phyloP scores from a whole-genome alignment of 2,888 invertebrate species.

The Euspilapteryx auroguttella region DNA sequence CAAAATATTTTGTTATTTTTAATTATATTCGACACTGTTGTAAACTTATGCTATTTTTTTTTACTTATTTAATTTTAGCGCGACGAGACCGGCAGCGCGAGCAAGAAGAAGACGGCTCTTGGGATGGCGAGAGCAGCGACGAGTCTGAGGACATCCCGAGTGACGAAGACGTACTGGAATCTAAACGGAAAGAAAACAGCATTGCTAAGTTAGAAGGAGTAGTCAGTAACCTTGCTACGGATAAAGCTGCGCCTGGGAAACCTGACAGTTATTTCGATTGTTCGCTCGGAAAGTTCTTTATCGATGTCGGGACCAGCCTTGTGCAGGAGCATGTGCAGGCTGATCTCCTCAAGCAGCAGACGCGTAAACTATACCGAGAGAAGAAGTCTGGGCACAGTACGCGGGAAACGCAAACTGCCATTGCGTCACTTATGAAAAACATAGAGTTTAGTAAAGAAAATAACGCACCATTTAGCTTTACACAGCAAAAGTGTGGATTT shows the following conservation, averaged over 20 bases:
- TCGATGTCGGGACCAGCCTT: slow-evolving; percentile 86
- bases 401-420: slow-evolving; percentile 72
- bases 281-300: slow-evolving; percentile 87
- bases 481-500: slow-evolving; percentile 81
- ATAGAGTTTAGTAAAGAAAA: slow-evolving; percentile 84
- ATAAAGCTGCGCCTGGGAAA: no score
- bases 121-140: slow-evolving; percentile 56
- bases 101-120: slow-evolving; percentile 52
- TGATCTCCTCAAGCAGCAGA: slow-evolving; percentile 87
- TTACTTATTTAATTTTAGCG: no score
- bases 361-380: slow-evolving; percentile 77
- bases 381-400: slow-evolving; percentile 63
- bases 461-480: slow-evolving; percentile 77
- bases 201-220: no score
- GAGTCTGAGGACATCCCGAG: slow-evolving; percentile 48
- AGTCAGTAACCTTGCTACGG: no score
- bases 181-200: no score
- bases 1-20: no score
- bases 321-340: slow-evolving; percentile 93
- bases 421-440: slow-evolving; percentile 81
- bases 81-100: slow-evolving; percentile 23
- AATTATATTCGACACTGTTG: no score
- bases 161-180: slow-evolving; percentile 25
- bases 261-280: slow-evolving; percentile 83
- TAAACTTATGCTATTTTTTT: no score